Percentiles rank a stretch among this genome's conserved stretches.
phyloP scores from a whole-genome alignment of 92 coral and sea anemone species.

The Palythoa heliodiscus region DNA sequence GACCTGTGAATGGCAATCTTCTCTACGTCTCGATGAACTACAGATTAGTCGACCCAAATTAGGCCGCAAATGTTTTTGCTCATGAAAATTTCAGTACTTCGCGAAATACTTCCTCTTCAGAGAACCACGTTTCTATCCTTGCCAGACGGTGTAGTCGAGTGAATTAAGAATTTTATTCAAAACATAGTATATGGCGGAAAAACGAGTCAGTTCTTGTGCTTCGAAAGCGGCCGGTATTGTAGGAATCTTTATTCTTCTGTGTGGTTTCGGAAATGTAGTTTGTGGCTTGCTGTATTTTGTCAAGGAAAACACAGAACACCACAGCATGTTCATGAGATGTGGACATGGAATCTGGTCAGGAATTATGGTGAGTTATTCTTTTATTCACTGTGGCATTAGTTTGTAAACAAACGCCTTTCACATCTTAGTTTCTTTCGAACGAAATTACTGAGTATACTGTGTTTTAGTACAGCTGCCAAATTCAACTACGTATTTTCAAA shows the following conservation, averaged over 20 bases:
- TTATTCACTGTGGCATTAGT: background rate
- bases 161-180: background rate
- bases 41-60: slow-evolving; percentile 17
- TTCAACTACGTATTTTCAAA: background rate
- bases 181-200: slow-evolving; percentile 27
- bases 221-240: slow-evolving; percentile 31
- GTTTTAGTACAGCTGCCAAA: background rate
- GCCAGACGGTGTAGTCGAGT: background rate
- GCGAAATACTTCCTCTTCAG: background rate
- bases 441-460: background rate
- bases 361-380: slow-evolving; percentile 6
- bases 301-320: background rate
- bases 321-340: slow-evolving; percentile 14
- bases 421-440: background rate
- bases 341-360: slow-evolving; percentile 43
- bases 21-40: background rate
- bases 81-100: background rate
- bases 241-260: slow-evolving; percentile 23
- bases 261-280: slow-evolving; percentile 33
- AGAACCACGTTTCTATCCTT: background rate
- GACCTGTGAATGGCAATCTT: background rate
- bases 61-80: background rate
- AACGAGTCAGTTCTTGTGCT: background rate
- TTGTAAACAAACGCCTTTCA: background rate
- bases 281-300: slow-evolving; percentile 32